A percentile compares a stretch with the other conserved stretches of the same genome.
Conservation (phyloP, 2,888 invertebrate genomes). For the Ectobius pallidus region DNA sequence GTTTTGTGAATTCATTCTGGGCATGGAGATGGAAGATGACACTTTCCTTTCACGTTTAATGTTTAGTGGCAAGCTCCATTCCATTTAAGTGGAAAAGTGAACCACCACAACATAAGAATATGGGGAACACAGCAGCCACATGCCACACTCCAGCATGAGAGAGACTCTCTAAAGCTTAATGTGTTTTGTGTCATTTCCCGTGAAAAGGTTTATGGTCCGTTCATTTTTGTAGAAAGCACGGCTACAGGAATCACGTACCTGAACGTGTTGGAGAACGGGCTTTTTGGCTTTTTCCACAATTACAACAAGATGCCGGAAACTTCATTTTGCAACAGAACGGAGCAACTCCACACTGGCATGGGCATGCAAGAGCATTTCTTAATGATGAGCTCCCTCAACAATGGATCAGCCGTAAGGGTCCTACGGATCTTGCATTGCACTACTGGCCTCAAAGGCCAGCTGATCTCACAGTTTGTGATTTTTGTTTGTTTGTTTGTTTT, state of each 20-base stretch:
- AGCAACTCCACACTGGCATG: no score
- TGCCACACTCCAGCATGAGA: not conserved
- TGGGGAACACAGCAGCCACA: not conserved
- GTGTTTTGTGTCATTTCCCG: not conserved
- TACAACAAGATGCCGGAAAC: no score
- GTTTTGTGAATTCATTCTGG: not conserved
- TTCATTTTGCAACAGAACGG: conserved; percentile 8
- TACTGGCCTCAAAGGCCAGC: not conserved
- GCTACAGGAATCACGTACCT: conserved; percentile 1
- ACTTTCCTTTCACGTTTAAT: not conserved
- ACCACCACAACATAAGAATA: not conserved
- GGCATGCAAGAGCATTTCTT: no score
- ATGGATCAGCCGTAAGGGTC: not conserved
- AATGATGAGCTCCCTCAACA: not conserved
- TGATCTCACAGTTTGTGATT: not conserved
- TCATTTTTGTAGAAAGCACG: not conserved
- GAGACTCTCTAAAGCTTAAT: not conserved
- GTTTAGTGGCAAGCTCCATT: no score
- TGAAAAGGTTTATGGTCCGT: not conserved
- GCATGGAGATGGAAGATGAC: not conserved
- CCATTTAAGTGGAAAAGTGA: not conserved
- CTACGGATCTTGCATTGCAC: not conserved
- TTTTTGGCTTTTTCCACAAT: not conserved
- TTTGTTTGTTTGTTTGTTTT: not conserved
- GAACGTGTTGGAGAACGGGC: not conserved